Percentiles rank a stretch among this genome's conserved stretches.
Evolutionary conservation across 2,797 vertebrate species (phyloP).

Genomic region (Malacoraja senta): DNA sequence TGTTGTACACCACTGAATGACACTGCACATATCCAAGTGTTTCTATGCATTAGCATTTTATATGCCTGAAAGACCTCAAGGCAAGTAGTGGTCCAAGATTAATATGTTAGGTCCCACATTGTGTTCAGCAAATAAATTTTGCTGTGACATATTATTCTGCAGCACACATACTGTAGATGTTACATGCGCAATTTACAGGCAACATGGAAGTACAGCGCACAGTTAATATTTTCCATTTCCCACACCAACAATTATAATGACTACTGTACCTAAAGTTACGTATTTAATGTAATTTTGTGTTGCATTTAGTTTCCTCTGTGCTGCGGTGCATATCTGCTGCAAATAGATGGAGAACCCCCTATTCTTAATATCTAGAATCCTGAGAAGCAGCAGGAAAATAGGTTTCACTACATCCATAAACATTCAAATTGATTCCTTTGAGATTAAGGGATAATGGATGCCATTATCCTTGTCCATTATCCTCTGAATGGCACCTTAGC

Average conservation of each 20-base stretch:
- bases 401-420: background rate
- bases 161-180: no score
- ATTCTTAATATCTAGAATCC: background rate
- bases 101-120: no score
- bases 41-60: no score
- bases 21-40: no score
- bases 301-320: background rate
- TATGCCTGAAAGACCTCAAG: no score
- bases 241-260: background rate
- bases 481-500: background rate
- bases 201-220: background rate
- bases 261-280: background rate
- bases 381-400: background rate
- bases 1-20: no score
- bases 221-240: background rate
- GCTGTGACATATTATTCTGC: no score
- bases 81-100: no score
- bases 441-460: background rate
- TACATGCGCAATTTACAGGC: no score
- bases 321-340: background rate
- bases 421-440: background rate
- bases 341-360: background rate
- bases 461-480: background rate
- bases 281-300: background rate
- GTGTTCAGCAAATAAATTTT: no score